Conservation (phyloP, 2,888 invertebrate genomes). For the Periphyllus acericola region DNA sequence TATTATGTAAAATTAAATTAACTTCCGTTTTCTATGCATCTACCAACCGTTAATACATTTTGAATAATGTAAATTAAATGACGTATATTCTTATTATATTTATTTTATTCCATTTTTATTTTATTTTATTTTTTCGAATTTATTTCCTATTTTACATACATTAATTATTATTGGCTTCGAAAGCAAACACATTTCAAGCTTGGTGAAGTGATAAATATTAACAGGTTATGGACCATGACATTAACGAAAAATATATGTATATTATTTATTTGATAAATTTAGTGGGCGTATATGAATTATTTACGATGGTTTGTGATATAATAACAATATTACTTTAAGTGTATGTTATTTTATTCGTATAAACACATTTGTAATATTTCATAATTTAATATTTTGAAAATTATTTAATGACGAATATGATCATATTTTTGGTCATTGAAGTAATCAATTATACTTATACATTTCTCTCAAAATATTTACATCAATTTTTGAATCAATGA, state of each 20-base stretch:
- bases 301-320: background rate
- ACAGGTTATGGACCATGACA: conserved; percentile 5
- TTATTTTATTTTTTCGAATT: background rate
- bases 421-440: background rate
- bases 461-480: background rate
- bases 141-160: conserved; percentile 7
- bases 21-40: background rate
- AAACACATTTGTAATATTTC: background rate
- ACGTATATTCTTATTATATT: background rate
- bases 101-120: too few relatives aligned
- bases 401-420: background rate
- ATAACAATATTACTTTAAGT: background rate
- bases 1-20: too few relatives aligned
- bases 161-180: background rate
- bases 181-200: background rate
- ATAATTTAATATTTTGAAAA: background rate
- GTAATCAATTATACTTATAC: background rate
- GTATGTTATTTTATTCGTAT: background rate
- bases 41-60: background rate
- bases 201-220: background rate
- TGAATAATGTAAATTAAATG: background rate
- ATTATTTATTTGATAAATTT: conserved; percentile 1
- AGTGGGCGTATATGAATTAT: conserved; percentile 1
- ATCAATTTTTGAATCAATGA: background rate
- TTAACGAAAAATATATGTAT: background rate